Evolutionary conservation across 2,797 vertebrate species (phyloP), one percentile per base, ranked within the genome.

Genomic region (Enteromius treurensis): DNA sequence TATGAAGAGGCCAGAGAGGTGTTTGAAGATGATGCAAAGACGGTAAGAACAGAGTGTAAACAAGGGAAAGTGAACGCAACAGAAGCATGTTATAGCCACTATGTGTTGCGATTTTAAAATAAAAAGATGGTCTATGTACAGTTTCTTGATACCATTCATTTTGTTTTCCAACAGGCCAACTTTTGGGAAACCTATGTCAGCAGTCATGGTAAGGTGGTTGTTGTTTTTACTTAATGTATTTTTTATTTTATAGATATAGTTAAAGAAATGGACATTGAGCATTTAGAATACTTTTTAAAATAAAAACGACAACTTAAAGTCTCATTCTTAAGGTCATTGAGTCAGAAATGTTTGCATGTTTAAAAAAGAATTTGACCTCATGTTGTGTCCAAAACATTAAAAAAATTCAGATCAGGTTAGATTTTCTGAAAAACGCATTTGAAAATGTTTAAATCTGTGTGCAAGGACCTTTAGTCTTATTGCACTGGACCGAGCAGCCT

Each of bases 1-100:
- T 96, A 94, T 5, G 97, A 98, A 82, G 97, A 98, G 89, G 97
- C 94, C 1, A 90, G 95, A 19, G 97, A 97, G 84, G 88, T 91
- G 79, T 97, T 96, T 34, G 94, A 98, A 88, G 92, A 97, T 15
- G 82, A 94, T 15, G 0, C 0, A 0, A 0, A 45, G 77, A 94
- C 96, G 88, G 96, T 97, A 86, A 89, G 87, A 79, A 45, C 60
- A 40, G 65, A 40, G 9, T 53, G 13, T 23, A 62, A 42, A 37
- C 29, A 64, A 77, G 53, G n/a, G 47, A 29, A 53, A 58, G 45
- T 62, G 26, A 69, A 21, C 5, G 17, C 45, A 45, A 69, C 15
- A 3, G 17, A 40, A 69, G n/a, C 34, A 53, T 67, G 19, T 45
- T 19, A 4, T n/a, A n/a, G 11, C 17, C 76, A 58, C 21, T 51